Base-by-base conservation (phyloP, 2,888 invertebrate genomes). In the Nomada ferruginata region DNA sequence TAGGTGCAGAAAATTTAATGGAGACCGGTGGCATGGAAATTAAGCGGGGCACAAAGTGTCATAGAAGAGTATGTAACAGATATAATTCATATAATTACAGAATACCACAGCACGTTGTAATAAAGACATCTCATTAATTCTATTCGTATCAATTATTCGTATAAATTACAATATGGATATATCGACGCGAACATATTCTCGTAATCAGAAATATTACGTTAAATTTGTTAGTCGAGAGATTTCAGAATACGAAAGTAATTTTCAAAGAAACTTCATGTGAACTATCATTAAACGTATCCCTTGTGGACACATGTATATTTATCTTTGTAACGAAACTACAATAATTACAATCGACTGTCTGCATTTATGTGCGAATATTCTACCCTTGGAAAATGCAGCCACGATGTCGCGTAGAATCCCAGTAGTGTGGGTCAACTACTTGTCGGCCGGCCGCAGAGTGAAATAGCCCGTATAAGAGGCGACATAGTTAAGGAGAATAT, bases 341-440 rank as follows among this genome's bases (percentile, higher is more conserved):
- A 13, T 23, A 18, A 13, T 23, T 47, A n/a, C 53, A 50, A 66
- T 80, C 47, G 52, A 0, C 63, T n/a, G 9, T n/a, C 26, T 23
- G 52, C 44, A 36, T 66, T 59, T 59, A 53, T 65, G 29, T 68
- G 69, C 53, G 69, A 65, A 82, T 66, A 77, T 76, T 55, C 59
- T 63, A 57, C 29, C 69, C 64, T 20, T 52, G 52, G 74, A 44
- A 74, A 55, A 42, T 77, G 60, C 20, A n/a, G 11, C n/a, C 10
- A 20, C 57, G 26, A 57, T 23, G 57, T 26, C 47, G 2, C 4
- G 13, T 23, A 55, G 53, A 20, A 55, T 29, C 47, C 20, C 10
- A 78, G 79, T 66, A 47, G 71, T 66, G 66, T 52, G 42, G 60
- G 23, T 79, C 71, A 71, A 57, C 55, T 18, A 26, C 23, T 66